Percentiles rank a stretch among this genome's conserved stretches.
Evolutionary conservation across 92 coral and sea anemone genomes (phyloP).

Genomic region (Montipora capitata): DNA sequence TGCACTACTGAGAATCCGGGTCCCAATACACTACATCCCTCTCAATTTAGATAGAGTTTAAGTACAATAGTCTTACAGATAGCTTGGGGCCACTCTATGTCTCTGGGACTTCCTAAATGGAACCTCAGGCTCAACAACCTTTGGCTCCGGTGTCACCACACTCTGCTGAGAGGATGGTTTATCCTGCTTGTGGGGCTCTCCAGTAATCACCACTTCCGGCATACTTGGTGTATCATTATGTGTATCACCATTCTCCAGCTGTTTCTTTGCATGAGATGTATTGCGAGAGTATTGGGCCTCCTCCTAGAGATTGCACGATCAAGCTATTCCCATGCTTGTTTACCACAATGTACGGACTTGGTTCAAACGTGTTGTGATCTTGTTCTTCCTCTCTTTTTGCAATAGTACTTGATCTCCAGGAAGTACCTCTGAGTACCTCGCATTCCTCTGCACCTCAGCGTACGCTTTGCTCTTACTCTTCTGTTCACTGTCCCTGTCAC

Average conservation of each 20-base stretch:
- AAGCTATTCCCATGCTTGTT: conserved; percentile 60
- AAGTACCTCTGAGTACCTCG: conserved; percentile 30
- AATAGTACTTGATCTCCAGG: conserved; percentile 69
- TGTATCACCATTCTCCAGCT: not conserved
- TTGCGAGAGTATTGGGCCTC: conserved; percentile 59
- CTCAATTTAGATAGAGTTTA: too few species aligned
- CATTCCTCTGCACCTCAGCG: conserved; percentile 57
- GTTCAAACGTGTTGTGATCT: conserved; percentile 45
- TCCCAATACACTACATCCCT: too few species aligned
- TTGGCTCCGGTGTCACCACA: too few species aligned
- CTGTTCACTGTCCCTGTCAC: conserved; percentile 63
- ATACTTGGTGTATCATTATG: too few species aligned
- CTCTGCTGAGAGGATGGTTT: too few species aligned
- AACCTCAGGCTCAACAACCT: too few species aligned
- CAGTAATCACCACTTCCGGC: too few species aligned
- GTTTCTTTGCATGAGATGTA: conserved; percentile 58
- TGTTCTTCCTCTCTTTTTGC: conserved; percentile 41
- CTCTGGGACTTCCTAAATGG: too few species aligned
- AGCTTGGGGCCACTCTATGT: too few species aligned
- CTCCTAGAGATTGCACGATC: conserved; percentile 37
- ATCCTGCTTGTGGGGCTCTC: too few species aligned
- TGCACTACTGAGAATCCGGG: too few species aligned
- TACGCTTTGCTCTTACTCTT: conserved; percentile 56
- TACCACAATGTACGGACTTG: conserved; percentile 48
- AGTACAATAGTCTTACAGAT: too few species aligned